Evolutionary conservation across 2,888 invertebrate genomes (phyloP).

Genomic region (Germaria angustata): DNA sequence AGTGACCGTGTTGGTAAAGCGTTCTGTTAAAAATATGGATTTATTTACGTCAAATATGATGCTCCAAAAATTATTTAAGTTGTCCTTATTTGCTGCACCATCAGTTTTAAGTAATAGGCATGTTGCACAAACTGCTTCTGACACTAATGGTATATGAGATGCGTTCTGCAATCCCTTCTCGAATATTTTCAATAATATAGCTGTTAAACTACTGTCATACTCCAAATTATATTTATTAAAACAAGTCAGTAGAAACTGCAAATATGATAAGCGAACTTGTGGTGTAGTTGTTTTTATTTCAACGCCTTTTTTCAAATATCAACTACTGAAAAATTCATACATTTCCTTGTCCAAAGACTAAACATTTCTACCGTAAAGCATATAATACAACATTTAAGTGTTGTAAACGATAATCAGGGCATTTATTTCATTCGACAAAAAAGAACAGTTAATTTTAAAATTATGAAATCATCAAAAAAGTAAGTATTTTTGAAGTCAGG

Average conservation of each 20-base stretch:
- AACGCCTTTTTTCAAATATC: slow-evolving; percentile 87
- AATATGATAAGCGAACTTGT: slow-evolving; percentile 88
- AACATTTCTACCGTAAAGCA: slow-evolving; percentile 90
- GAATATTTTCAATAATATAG: slow-evolving; percentile 85
- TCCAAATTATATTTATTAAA: slow-evolving; percentile 81
- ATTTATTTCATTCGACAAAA: too few relatives aligned
- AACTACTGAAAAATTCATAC: slow-evolving; percentile 84
- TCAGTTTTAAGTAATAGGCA: slow-evolving; percentile 85
- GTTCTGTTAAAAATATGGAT: slow-evolving; percentile 90
- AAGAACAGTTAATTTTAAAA: too few relatives aligned
- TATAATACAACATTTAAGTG: too few relatives aligned
- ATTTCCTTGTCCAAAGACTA: slow-evolving; percentile 87
- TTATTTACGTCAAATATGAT: slow-evolving; percentile 87
- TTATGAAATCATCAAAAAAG: too few relatives aligned
- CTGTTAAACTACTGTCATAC: slow-evolving; percentile 81
- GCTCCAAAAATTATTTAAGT: slow-evolving; percentile 84
- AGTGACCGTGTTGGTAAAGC: slow-evolving; percentile 86
- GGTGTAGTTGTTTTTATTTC: slow-evolving; percentile 88
- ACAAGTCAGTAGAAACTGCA: slow-evolving; percentile 87
- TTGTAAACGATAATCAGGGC: too few relatives aligned
- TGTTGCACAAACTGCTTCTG: slow-evolving; percentile 87
- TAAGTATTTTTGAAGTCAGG: too few relatives aligned
- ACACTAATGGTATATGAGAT: slow-evolving; percentile 85
- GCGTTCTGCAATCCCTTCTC: slow-evolving; percentile 89
- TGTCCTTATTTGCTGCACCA: slow-evolving; percentile 80